Percentiles rank a stretch among this genome's conserved stretches.
phyloP scores from a whole-genome alignment of 2,113 vertebrate species.

The Hystrix cristata region DNA sequence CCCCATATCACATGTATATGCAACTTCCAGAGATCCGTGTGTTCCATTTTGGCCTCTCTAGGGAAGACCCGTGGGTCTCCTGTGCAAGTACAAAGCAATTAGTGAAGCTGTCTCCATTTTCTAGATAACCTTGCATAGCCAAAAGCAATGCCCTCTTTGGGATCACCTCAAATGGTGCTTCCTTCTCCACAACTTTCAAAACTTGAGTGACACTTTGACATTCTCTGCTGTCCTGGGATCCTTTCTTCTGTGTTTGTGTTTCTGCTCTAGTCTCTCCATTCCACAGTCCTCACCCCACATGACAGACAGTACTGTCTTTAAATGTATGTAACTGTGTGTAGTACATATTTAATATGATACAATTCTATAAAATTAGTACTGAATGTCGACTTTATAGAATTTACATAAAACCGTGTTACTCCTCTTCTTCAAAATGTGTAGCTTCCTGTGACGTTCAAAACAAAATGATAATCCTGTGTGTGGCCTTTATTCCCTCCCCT shows the following conservation, averaged over 20 bases:
- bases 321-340: not conserved
- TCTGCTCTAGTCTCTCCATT: not conserved
- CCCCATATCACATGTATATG: not conserved
- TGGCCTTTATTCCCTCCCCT: rapidly evolving
- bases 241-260: not conserved
- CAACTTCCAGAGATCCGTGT: not conserved
- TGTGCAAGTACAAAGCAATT: not conserved
- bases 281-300: not conserved
- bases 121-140: not conserved
- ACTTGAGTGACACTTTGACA: not conserved
- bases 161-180: not conserved
- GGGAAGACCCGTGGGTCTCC: not conserved
- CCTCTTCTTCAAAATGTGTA: not conserved
- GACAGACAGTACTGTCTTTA: not conserved
- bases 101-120: not conserved
- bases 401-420: not conserved
- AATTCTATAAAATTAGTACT: not conserved
- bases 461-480: rapidly evolving
- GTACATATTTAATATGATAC: not conserved
- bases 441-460: not conserved
- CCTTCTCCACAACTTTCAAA: not conserved
- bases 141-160: not conserved
- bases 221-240: not conserved
- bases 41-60: not conserved
- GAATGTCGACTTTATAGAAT: not conserved